Base-by-base conservation (phyloP, 2,797 vertebrate species). In the Pseudochromis fuscus region DNA sequence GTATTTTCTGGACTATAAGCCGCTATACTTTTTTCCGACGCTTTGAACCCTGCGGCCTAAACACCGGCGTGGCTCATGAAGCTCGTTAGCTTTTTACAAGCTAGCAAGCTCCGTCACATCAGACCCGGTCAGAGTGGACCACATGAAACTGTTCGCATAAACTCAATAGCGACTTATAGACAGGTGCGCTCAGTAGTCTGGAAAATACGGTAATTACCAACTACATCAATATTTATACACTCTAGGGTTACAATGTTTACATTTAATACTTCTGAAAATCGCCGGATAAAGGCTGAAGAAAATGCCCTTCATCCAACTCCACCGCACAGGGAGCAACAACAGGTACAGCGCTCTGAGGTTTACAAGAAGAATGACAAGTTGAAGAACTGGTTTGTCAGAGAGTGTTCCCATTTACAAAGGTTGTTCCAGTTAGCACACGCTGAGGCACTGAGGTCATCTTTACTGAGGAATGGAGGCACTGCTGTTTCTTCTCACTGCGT, bases 371-470 rank as follows among this genome's bases (percentile, higher is more conserved):
- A 64, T 44, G 70, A 51, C 11, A 11, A 81, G 72, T 63, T 53
- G 88, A 71, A 68, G 82, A 92, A 93, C 93, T 69, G 88, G 93
- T 93, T 94, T 76, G 77, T 81, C 84, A 67, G 65, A 67, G 71
- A 83, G 15, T 45, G 67, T 75, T 85, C 60, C 30, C 33, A 35
- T 31, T 69, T 15, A 74, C 64, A 72, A 48, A 70, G 48, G 56
- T 72, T 59, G 52, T 82, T 86, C 72, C 58, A 75, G 69, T 59
- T 75, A 35, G 73, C 59, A 49, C 77, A 74, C 69, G 76, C 73
- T 69, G 74, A 78, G 8, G 28, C n/a, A 27, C 70, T 82, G 81
- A 90, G 55, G 58, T 84, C 72, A 83, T 78, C 19, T 49, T 62
- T 13, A 25, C 48, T 48, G 19, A 71, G 38, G 59, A 40, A 56